A percentile compares a stretch with the other conserved stretches of the same genome.
Evolutionary conservation across 1,140 invertebrate species (phyloP).

Genomic region (Stenopsyche tienmushanensis): DNA sequence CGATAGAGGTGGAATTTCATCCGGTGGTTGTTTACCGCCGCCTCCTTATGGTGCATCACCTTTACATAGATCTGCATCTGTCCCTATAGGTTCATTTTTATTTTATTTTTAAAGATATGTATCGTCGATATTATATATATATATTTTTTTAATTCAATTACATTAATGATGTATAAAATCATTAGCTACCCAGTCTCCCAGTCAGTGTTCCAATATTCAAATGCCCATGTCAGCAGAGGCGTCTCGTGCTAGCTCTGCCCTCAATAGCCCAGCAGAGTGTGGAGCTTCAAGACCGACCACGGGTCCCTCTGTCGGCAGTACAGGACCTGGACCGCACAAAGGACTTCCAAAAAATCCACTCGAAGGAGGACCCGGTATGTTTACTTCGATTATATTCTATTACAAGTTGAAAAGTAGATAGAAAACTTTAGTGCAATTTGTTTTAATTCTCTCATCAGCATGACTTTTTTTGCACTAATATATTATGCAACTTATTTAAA

Average conservation of each 20-base stretch:
- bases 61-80: conserved; percentile 79
- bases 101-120: too few species aligned
- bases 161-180: not conserved
- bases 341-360: conserved; percentile 46
- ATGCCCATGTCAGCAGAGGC: conserved; percentile 55
- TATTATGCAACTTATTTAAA: too few species aligned
- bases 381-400: conserved; percentile 36
- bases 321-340: conserved; percentile 47
- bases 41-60: conserved; percentile 83
- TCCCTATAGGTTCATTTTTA: conserved; percentile 65
- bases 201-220: conserved; percentile 48
- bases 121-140: too few species aligned
- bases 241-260: conserved; percentile 51
- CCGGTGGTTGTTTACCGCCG: conserved; percentile 56
- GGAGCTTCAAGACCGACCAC: conserved; percentile 33
- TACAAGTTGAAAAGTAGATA: too few species aligned
- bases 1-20: conserved; percentile 53
- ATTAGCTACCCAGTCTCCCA: conserved; percentile 54
- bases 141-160: not conserved
- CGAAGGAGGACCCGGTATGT: conserved; percentile 50
- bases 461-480: too few species aligned
- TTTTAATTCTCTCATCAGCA: too few species aligned
- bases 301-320: conserved; percentile 45
- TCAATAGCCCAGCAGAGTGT: conserved; percentile 49
- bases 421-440: too few species aligned